These are phyloP conservation scores for Lethocerus indicus DNA, from an alignment of 1,140 invertebrate genomes.

Conservation along the genomic window DNA sequence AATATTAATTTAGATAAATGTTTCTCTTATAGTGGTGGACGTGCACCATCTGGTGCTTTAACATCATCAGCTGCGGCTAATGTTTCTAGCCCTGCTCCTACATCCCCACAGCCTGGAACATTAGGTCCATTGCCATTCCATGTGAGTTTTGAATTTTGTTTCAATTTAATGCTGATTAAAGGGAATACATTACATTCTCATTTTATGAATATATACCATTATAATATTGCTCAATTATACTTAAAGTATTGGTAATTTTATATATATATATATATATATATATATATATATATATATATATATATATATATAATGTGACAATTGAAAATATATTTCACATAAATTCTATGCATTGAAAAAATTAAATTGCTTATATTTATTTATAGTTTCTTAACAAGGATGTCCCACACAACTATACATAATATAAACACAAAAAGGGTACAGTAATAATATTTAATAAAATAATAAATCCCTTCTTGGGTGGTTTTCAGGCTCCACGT, in stretches of 20 bases:
- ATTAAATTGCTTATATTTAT: not conserved
- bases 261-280: no score
- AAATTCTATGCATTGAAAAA: not conserved
- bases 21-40: slow-evolving; percentile 9
- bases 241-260: no score
- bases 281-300: no score
- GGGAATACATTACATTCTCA: no score
- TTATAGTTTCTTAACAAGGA: no score
- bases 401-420: no score
- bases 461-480: not conserved
- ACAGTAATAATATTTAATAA: not conserved
- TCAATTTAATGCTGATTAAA: not conserved
- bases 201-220: not conserved
- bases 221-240: no score
- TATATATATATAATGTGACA: no score
- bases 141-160: slow-evolving; percentile 21
- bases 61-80: not conserved
- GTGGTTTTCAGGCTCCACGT: slow-evolving; percentile 19
- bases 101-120: slow-evolving; percentile 23
- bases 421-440: not conserved
- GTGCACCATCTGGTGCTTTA: slow-evolving; percentile 5
- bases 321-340: no score
- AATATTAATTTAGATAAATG: not conserved
- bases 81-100: slow-evolving; percentile 7
- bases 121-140: slow-evolving; percentile 25